Evolutionary conservation across 2,888 invertebrate species (phyloP).

Genomic region (Drosophila emarginata): DNA sequence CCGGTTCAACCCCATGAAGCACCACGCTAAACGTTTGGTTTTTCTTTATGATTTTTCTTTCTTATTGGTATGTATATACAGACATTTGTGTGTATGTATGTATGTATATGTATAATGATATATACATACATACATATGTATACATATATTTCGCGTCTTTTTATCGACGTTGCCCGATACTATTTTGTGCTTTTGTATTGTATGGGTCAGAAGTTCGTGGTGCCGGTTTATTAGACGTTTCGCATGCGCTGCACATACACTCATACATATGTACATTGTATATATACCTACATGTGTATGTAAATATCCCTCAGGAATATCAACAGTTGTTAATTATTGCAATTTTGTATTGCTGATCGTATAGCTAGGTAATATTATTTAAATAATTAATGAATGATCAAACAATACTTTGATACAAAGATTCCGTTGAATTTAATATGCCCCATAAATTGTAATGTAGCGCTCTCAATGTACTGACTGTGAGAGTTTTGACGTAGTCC

Average conservation of each 20-base stretch:
- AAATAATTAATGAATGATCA: not conserved
- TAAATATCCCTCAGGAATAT: not conserved
- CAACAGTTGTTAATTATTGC: conserved; percentile 37
- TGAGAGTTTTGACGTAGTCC: not conserved
- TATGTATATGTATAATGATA: not conserved
- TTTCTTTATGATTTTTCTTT: conserved; percentile 12
- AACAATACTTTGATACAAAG: not conserved
- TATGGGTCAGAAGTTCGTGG: conserved; percentile 71
- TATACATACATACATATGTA: not conserved
- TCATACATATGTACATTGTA: not conserved
- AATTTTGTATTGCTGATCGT: not conserved
- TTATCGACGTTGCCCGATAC: conserved; percentile 39
- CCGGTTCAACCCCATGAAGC: not conserved
- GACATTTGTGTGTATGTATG: conserved; percentile 5
- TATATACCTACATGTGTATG: not conserved
- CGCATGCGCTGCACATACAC: conserved; percentile 36
- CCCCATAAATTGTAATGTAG: conserved; percentile 19
- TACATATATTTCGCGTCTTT: conserved; percentile 54
- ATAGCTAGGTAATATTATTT: no score
- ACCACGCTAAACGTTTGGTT: conserved; percentile 10
- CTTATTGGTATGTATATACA: not conserved
- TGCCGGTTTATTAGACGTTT: conserved; percentile 41
- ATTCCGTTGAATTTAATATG: conserved; percentile 12
- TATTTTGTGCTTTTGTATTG: conserved; percentile 54
- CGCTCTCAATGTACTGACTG: not conserved